Conservation (phyloP, 2,888 invertebrate genomes). For the Pimpla rufipes region DNA sequence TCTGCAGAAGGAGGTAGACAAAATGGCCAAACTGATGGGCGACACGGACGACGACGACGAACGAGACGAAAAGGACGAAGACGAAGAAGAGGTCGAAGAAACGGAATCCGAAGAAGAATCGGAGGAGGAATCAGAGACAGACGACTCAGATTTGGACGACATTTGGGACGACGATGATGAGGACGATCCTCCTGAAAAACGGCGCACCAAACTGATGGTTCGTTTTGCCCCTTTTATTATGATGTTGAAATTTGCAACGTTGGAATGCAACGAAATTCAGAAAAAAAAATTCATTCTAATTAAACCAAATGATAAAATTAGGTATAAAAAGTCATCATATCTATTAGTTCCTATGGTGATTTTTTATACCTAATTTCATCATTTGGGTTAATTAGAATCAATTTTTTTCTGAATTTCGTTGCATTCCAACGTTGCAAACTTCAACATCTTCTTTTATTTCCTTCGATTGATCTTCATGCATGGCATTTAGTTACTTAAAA, state of each 20-base stretch:
- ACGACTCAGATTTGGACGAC: conserved; percentile 88
- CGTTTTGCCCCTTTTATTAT: conserved; percentile 55
- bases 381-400: too few relatives aligned
- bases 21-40: conserved; percentile 95
- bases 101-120: conserved; percentile 83
- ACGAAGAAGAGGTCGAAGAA: conserved; percentile 86
- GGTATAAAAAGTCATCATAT: too few relatives aligned
- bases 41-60: conserved; percentile 91
- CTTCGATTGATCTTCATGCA: too few relatives aligned
- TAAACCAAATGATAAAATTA: too few relatives aligned
- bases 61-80: conserved; percentile 88
- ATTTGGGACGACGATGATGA: conserved; percentile 89
- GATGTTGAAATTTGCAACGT: too few relatives aligned
- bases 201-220: conserved; percentile 82
- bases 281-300: too few relatives aligned
- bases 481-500: neutral
- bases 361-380: too few relatives aligned
- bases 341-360: too few relatives aligned
- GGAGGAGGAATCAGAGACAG: conserved; percentile 82
- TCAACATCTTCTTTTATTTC: too few relatives aligned
- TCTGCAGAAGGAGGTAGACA: conserved; percentile 95
- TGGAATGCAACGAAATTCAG: too few relatives aligned
- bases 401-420: too few relatives aligned
- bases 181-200: conserved; percentile 87
- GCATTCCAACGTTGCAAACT: too few relatives aligned